A percentile compares a stretch with the other conserved stretches of the same genome.
Evolutionary conservation across 2,797 vertebrate genomes (phyloP).

Genomic region (Forpus xanthops): DNA sequence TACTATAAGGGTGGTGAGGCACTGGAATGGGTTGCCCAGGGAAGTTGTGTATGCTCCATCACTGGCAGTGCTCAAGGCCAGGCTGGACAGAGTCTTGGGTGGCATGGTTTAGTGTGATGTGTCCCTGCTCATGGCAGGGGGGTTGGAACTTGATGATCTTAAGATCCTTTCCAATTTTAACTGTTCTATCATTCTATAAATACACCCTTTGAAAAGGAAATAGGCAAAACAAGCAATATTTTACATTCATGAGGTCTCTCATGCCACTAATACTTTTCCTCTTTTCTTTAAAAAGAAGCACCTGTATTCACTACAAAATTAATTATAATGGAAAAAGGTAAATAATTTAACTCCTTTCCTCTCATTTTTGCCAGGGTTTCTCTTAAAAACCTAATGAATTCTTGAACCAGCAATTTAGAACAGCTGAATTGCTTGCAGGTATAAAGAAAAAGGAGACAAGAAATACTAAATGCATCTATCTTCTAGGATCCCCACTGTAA

Average conservation of each 20-base stretch:
- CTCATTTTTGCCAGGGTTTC: not conserved
- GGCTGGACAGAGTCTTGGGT: too few species aligned
- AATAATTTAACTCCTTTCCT: not conserved
- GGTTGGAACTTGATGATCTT: not conserved
- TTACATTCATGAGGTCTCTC: not conserved
- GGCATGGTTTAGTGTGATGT: too few species aligned
- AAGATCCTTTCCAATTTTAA: not conserved
- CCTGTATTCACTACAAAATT: not conserved
- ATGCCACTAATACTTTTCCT: not conserved
- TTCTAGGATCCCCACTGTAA: not conserved
- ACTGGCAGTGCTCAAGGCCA: too few species aligned
- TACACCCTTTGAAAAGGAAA: not conserved
- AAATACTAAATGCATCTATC: conserved; percentile 10
- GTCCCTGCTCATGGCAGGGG: not conserved
- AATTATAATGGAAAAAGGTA: not conserved
- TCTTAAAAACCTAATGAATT: conserved; percentile 27
- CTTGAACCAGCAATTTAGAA: conserved; percentile 25
- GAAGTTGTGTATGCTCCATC: too few species aligned
- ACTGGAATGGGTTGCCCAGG: too few species aligned
- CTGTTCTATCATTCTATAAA: not conserved
- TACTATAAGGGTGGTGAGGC: too few species aligned
- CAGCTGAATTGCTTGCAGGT: conserved; percentile 1
- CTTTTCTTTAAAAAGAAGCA: not conserved
- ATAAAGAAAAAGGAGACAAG: not conserved
- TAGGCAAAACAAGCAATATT: not conserved